Percentiles rank a stretch among this genome's conserved stretches.
Evolutionary conservation across 2,113 vertebrate species (phyloP).

Genomic region (Climacteris rufus): DNA sequence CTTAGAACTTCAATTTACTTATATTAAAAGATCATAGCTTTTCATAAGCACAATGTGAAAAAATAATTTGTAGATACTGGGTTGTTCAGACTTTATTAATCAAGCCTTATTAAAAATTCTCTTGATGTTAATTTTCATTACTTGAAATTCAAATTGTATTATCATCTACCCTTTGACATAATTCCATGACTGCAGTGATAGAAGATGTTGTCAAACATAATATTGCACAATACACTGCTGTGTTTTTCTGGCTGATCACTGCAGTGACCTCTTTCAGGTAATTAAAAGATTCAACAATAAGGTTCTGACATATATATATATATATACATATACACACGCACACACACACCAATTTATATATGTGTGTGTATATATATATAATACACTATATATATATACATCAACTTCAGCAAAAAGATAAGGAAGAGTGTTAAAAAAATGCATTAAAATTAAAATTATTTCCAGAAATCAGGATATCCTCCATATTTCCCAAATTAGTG

Average conservation of each 20-base stretch:
- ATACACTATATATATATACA: not conserved
- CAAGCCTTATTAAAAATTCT: not conserved
- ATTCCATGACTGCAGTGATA: not conserved
- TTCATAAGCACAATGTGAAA: not conserved
- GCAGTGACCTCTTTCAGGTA: not conserved
- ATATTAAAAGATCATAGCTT: not conserved
- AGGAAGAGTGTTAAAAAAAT: not conserved
- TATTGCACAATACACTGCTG: not conserved
- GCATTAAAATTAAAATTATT: not conserved
- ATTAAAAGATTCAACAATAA: not conserved
- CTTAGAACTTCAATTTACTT: not conserved
- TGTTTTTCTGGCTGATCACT: not conserved
- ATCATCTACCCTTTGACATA: not conserved
- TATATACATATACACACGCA: no score
- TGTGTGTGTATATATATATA: no score
- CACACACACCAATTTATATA: no score
- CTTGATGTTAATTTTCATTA: not conserved
- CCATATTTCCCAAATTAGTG: not conserved
- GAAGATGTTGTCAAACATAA: not conserved
- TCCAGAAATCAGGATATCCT: not conserved
- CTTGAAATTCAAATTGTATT: conserved; percentile 27
- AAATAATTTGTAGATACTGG: not conserved
- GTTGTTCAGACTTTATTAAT: not conserved
- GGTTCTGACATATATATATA: not conserved
- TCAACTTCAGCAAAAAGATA: not conserved